These are phyloP conservation scores for Frankliniella intonsa DNA, from an alignment of 2,888 invertebrate species.

Conservation along the genomic window DNA sequence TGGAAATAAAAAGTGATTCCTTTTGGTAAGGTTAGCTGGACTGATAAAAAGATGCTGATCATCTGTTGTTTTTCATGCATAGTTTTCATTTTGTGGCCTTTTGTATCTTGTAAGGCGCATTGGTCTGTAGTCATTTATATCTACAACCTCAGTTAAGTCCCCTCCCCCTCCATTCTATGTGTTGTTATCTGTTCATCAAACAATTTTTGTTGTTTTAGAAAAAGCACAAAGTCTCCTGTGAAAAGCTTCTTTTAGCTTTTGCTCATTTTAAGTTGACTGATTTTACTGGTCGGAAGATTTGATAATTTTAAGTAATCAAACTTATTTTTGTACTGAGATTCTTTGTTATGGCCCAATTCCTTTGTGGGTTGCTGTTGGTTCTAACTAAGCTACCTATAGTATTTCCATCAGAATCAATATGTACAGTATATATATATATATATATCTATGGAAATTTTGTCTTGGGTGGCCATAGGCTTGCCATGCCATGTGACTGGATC, in stretches of 20 bases:
- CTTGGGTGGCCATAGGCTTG: too few species aligned
- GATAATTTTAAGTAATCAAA: background rate
- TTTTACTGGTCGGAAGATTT: background rate
- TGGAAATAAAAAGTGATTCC: background rate
- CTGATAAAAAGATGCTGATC: background rate
- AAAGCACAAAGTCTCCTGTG: background rate
- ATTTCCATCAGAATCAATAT: too few species aligned
- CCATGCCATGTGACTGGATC: too few species aligned
- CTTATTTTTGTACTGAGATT: background rate
- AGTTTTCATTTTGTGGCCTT: background rate
- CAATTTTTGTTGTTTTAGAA: background rate
- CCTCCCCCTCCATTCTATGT: too few species aligned
- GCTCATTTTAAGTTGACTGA: background rate
- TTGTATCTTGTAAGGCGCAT: background rate
- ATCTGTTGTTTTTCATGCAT: background rate
- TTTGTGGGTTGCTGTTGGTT: too few species aligned
- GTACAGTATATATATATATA: too few species aligned
- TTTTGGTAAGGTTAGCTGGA: background rate
- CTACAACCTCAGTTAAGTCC: too few species aligned
- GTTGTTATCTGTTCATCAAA: background rate
- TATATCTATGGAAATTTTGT: too few species aligned
- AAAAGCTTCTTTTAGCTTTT: background rate
- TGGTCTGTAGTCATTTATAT: background rate
- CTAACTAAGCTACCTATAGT: too few species aligned
- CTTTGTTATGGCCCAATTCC: background rate